phyloP scores from a whole-genome alignment of 1,140 invertebrate species.

The Megathymus violae region DNA sequence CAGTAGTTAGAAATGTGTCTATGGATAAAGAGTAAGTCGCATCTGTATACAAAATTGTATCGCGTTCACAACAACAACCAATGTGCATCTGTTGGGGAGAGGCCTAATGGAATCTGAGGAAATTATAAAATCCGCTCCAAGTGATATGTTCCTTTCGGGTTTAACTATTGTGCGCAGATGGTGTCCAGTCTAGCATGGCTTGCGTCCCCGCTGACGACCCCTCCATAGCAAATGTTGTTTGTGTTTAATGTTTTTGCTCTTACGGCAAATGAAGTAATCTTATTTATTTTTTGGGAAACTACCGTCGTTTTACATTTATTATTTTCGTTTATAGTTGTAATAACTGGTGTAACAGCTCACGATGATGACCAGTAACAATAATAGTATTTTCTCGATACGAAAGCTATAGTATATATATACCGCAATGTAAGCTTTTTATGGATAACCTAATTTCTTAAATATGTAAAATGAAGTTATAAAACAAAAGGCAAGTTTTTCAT shows the following conservation, averaged over 20 bases:
- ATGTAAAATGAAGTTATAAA: no score
- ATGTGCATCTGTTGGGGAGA: neutral
- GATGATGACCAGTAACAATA: neutral
- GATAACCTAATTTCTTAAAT: no score
- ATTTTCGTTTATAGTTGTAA: neutral
- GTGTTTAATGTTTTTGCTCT: neutral
- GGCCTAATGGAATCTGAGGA: neutral
- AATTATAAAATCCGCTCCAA: neutral
- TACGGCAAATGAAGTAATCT: neutral
- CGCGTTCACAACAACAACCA: neutral
- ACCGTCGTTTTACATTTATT: neutral
- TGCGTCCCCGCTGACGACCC: slow-evolving; percentile 16
- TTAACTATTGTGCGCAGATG: slow-evolving; percentile 17
- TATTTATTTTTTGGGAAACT: neutral
- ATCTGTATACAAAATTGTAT: no score
- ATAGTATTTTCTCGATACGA: no score
- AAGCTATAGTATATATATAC: no score
- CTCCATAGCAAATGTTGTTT: slow-evolving; percentile 10
- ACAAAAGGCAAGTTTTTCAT: no score
- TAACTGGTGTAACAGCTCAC: neutral
- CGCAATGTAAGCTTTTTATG: no score
- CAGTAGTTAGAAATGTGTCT: neutral
- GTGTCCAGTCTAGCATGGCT: slow-evolving; percentile 20
- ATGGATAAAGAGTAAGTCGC: no score
- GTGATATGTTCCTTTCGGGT: neutral